phyloP scores from a whole-genome alignment of 1,140 invertebrate genomes.

The Megathymus violae region DNA sequence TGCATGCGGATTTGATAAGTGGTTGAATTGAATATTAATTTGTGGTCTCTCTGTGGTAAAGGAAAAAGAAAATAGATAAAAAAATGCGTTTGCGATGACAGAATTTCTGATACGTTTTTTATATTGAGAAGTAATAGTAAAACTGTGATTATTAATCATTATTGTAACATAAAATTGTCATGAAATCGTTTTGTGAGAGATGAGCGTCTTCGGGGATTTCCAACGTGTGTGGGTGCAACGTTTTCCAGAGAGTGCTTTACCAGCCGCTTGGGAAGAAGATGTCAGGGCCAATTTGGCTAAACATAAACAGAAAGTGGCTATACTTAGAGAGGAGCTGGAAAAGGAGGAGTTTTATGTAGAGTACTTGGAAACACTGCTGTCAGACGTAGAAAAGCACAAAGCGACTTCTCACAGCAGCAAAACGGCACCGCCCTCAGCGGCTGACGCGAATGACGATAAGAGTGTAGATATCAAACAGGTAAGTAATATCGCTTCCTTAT shows the following conservation, averaged over 20 bases:
- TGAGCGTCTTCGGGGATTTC: slow-evolving; percentile 95
- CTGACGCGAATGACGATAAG: slow-evolving; percentile 79
- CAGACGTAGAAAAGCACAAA: slow-evolving; percentile 91
- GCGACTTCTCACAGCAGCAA: slow-evolving; percentile 64
- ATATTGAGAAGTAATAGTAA: slow-evolving; percentile 45
- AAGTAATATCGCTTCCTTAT: slow-evolving; percentile 58
- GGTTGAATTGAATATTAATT: too few species aligned
- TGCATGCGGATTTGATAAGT: not conserved
- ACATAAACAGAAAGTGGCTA: slow-evolving; percentile 92
- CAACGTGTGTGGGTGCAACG: slow-evolving; percentile 94
- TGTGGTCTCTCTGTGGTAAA: not conserved
- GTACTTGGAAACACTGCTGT: slow-evolving; percentile 92
- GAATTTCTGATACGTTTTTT: slow-evolving; percentile 70
- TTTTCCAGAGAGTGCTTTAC: slow-evolving; percentile 94
- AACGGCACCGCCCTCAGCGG: slow-evolving; percentile 71
- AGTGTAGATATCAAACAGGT: slow-evolving; percentile 80
- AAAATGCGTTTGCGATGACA: slow-evolving; percentile 64
- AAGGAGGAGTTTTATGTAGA: slow-evolving; percentile 96
- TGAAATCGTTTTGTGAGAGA: slow-evolving; percentile 85
- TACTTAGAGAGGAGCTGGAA: slow-evolving; percentile 92
- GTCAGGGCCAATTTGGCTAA: slow-evolving; percentile 93
- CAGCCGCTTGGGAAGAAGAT: slow-evolving; percentile 95
- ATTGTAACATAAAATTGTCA: slow-evolving; percentile 79
- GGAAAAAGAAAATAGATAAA: slow-evolving; percentile 37
- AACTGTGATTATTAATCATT: slow-evolving; percentile 52